phyloP scores from a whole-genome alignment of 2,888 invertebrate species.

The Calliphora vomitoria region DNA sequence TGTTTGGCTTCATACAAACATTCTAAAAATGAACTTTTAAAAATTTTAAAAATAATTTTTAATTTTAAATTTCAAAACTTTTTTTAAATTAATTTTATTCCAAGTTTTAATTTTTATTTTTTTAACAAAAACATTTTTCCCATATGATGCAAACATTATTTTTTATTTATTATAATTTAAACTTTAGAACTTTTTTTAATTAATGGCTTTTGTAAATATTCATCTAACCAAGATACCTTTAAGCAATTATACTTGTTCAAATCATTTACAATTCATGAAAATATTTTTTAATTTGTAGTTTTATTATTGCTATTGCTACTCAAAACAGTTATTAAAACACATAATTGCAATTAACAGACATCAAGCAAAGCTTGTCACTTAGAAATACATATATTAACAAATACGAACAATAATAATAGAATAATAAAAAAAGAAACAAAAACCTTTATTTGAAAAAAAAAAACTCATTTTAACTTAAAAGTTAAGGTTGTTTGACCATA shows the following conservation, averaged over 20 bases:
- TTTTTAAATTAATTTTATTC: no score
- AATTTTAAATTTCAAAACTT: no score
- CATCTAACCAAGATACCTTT: no score
- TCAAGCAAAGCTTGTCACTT: constrained; percentile 3
- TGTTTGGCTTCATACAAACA: no score
- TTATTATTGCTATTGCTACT: not conserved
- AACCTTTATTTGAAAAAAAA: constrained; percentile 10
- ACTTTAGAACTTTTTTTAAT: not conserved
- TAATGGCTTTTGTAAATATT: not conserved
- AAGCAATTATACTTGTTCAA: not conserved
- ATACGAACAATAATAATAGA: constrained; percentile 4
- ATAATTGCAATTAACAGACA: constrained; percentile 25
- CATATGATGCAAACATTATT: no score
- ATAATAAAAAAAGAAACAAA: constrained; percentile 11
- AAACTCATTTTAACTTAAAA: constrained; percentile 63
- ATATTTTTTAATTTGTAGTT: constrained; percentile 9
- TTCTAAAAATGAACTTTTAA: no score
- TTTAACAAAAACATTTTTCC: not conserved
- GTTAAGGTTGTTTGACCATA: constrained; percentile 66
- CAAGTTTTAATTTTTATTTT: no score
- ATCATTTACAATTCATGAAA: constrained; percentile 24
- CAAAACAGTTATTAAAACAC: constrained; percentile 40
- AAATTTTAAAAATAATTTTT: no score
- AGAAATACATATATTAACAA: constrained; percentile 28
- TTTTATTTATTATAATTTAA: not conserved